Percentiles rank a stretch among this genome's conserved stretches.
Evolutionary conservation across 2,113 vertebrate genomes (phyloP).

Genomic region (Perca fluviatilis): DNA sequence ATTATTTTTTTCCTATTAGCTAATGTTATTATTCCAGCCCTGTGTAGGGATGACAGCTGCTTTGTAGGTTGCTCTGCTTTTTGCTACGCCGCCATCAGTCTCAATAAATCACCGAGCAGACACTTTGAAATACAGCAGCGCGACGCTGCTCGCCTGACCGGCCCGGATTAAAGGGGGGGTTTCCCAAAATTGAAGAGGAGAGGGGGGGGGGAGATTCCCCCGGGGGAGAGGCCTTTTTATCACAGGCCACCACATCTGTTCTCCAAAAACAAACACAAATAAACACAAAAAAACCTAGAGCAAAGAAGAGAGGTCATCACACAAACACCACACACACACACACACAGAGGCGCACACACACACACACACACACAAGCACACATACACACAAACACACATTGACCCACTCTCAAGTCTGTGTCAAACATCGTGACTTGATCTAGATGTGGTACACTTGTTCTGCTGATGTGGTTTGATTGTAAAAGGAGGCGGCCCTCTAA

Average conservation of each 20-base stretch:
- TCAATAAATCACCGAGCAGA: conserved; percentile 55
- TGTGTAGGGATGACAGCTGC: not conserved
- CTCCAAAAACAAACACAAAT: too few species aligned
- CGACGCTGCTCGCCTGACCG: conserved; percentile 10
- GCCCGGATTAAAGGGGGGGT: conserved; percentile 52
- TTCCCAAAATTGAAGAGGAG: too few species aligned
- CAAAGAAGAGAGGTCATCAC: too few species aligned
- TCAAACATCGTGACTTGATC: conserved; percentile 17
- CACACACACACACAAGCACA: not conserved
- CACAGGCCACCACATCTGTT: too few species aligned
- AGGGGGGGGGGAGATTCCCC: conserved; percentile 9
- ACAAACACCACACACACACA: conserved; percentile 4
- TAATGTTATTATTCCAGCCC: conserved; percentile 3
- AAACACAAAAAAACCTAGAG: too few species aligned
- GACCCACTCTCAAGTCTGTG: not conserved
- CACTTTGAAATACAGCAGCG: conserved; percentile 54
- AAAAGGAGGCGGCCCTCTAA: not conserved
- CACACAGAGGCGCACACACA: not conserved
- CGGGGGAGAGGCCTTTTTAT: too few species aligned
- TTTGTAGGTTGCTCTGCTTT: conserved; percentile 54
- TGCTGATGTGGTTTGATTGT: not conserved
- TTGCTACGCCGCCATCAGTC: conserved; percentile 38
- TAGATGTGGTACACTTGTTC: not conserved
- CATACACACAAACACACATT: not conserved
- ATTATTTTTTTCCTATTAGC: conserved; percentile 9